A percentile compares a stretch with the other conserved stretches of the same genome.
Conservation (phyloP, 2,888 invertebrate genomes). For the Pandemis cinnamomeana region DNA sequence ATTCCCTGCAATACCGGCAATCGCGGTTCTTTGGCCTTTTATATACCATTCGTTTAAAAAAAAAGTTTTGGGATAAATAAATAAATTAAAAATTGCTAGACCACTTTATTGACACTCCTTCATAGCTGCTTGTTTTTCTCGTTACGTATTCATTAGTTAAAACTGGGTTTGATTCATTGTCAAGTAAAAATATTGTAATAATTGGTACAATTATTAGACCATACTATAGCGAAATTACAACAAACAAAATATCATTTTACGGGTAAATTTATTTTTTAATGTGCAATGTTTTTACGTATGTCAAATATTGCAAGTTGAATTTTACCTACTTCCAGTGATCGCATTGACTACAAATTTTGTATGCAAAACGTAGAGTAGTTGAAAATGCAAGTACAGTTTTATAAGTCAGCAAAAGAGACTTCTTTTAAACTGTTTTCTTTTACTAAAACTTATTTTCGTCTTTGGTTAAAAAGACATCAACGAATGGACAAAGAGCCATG, state of each 20-base stretch:
- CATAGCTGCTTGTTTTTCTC: constrained; percentile 34
- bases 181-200: constrained; percentile 21
- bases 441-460: not conserved
- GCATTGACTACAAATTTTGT: too few relatives aligned
- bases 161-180: constrained; percentile 22
- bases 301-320: too few relatives aligned
- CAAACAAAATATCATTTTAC: too few relatives aligned
- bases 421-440: not conserved
- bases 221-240: too few relatives aligned
- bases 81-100: not conserved
- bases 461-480: constrained; percentile 16
- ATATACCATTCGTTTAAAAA: constrained; percentile 11
- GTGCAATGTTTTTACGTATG: too few relatives aligned
- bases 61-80: constrained; percentile 9
- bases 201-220: not conserved
- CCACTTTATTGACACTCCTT: not conserved
- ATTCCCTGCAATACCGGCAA: constrained; percentile 30
- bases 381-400: too few relatives aligned
- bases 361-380: too few relatives aligned
- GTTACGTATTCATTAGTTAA: constrained; percentile 7
- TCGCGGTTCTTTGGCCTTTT: not conserved
- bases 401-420: too few relatives aligned
- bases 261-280: too few relatives aligned
- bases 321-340: too few relatives aligned
- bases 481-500: not conserved